Conservation (phyloP, 2,797 vertebrate genomes). For the Lophius americanus region DNA sequence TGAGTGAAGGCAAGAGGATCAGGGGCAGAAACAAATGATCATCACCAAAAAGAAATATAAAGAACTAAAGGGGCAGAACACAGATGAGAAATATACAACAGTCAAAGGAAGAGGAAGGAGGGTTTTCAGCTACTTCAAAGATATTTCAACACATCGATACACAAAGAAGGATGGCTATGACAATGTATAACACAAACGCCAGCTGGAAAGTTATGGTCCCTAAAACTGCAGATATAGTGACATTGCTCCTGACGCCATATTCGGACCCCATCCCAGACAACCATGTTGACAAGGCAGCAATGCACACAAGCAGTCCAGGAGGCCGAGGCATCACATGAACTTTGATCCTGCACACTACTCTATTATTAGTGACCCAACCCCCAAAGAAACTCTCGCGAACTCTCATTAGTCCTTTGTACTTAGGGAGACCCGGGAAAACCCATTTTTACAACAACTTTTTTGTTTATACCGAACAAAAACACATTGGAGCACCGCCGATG, state of each 20-base stretch:
- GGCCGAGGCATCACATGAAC: slow-evolving; percentile 21
- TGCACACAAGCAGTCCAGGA: slow-evolving; percentile 22
- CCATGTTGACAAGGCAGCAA: slow-evolving; percentile 41
- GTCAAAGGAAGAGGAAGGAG: slow-evolving; percentile 33
- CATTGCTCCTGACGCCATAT: slow-evolving; percentile 14
- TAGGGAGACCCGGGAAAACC: no score
- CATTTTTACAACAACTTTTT: no score
- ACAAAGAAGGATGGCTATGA: slow-evolving; percentile 55
- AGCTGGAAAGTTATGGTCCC: slow-evolving; percentile 26
- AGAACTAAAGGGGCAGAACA: slow-evolving; percentile 33
- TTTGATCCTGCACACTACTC: slow-evolving; percentile 53
- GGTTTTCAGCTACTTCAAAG: slow-evolving; percentile 51
- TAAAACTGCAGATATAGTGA: slow-evolving; percentile 33
- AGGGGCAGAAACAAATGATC: slow-evolving; percentile 35
- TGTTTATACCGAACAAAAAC: no score
- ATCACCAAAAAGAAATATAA: slow-evolving; percentile 35
- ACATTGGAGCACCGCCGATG: no score
- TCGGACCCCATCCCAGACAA: slow-evolving; percentile 21
- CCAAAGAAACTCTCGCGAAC: slow-evolving; percentile 15
- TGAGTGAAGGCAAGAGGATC: slow-evolving; percentile 43
- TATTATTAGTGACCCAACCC: slow-evolving; percentile 47
- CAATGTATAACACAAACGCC: slow-evolving; percentile 43
- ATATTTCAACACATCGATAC: slow-evolving; percentile 57
- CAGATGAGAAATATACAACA: slow-evolving; percentile 24
- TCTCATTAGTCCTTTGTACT: neutral